Conservation (phyloP, 2,113 vertebrate genomes). For the Alligator mississippiensis region DNA sequence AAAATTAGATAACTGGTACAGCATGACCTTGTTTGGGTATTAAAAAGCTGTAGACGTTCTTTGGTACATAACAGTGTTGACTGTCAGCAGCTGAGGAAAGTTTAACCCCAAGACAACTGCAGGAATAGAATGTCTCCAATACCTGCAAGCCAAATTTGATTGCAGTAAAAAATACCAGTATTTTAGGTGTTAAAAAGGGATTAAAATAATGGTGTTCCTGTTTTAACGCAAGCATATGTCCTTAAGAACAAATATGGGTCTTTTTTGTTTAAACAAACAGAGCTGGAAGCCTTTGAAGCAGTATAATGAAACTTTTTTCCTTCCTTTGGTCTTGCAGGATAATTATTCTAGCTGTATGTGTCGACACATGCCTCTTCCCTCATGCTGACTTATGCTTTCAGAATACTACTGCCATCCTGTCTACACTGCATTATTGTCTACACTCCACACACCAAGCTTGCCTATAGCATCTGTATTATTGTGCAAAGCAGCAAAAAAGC, state of each 20-base stretch:
- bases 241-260: background rate
- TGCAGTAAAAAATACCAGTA: background rate
- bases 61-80: accelerated
- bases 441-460: background rate
- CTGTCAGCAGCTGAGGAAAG: background rate
- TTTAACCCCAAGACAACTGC: background rate
- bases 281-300: background rate
- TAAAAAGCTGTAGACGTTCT: background rate
- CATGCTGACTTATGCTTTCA: background rate
- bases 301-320: accelerated
- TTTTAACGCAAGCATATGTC: background rate
- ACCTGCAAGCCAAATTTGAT: background rate
- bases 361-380: no score
- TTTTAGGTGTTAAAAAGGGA: background rate
- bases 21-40: accelerated
- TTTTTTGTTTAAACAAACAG: background rate
- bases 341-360: accelerated
- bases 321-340: accelerated
- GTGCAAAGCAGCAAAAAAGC: background rate
- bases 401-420: accelerated
- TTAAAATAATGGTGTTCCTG: background rate
- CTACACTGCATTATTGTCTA: background rate
- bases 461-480: background rate
- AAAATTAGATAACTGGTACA: background rate
- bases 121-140: background rate